phyloP scores from a whole-genome alignment of 2,888 invertebrate genomes.

The Phortica magna region DNA sequence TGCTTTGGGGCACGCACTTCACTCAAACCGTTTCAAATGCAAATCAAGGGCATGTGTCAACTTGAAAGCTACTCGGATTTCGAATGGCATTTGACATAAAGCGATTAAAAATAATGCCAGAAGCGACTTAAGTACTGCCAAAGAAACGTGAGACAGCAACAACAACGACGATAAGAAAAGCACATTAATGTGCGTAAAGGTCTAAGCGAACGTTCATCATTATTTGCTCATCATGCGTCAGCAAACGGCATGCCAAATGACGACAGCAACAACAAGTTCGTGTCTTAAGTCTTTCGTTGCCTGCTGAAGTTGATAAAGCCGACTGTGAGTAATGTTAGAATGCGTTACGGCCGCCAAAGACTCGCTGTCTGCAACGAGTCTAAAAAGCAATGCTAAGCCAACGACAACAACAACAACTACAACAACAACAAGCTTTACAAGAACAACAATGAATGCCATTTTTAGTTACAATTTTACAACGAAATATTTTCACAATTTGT shows the following conservation, averaged over 20 bases:
- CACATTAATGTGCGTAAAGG: slow-evolving; percentile 3
- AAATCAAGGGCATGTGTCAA: slow-evolving; percentile 8
- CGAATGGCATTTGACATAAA: not conserved
- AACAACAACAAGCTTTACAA: slow-evolving; percentile 6
- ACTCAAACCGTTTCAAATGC: not conserved
- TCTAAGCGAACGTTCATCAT: not conserved
- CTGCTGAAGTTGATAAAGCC: not conserved
- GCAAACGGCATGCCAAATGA: not conserved
- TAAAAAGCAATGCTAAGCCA: not conserved
- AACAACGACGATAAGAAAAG: not conserved
- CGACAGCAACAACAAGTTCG: slow-evolving; percentile 1
- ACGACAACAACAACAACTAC: slow-evolving; percentile 1
- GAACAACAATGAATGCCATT: not conserved
- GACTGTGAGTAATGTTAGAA: not conserved
- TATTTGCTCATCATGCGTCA: not conserved
- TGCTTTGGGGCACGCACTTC: not conserved
- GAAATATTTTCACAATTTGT: too few species aligned
- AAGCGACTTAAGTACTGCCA: too few species aligned
- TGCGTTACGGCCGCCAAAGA: not conserved
- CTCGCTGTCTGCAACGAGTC: not conserved
- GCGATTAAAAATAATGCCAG: not conserved
- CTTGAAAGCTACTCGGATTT: not conserved
- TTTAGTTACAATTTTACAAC: not conserved
- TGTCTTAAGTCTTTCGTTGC: slow-evolving; percentile 23
- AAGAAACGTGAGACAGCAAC: too few species aligned